Conservation (phyloP, 1,140 invertebrate genomes). For the Apis mellifera region DNA sequence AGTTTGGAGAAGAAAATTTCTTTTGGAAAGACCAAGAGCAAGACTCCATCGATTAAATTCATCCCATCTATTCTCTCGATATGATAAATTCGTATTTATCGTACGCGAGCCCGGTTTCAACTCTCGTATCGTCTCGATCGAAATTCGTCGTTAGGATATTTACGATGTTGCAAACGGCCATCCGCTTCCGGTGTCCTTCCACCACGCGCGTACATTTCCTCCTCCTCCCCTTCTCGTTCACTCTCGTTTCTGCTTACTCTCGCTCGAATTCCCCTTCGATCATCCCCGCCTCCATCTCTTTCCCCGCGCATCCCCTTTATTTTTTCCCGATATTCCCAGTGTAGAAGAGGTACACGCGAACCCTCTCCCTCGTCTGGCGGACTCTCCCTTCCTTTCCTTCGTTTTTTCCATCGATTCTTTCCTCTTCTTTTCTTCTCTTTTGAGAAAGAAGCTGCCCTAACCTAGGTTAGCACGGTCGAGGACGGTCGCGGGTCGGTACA, state of each 20-base stretch:
- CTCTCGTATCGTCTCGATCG: not conserved
- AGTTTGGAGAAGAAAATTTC: not conserved
- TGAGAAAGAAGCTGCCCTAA: not conserved
- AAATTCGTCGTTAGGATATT: not conserved
- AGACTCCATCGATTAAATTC: slow-evolving; percentile 19
- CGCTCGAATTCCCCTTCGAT: slow-evolving; percentile 43
- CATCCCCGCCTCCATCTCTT: slow-evolving; percentile 10
- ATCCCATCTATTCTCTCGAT: not conserved
- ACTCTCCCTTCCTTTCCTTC: not conserved
- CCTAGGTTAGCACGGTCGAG: too few relatives aligned
- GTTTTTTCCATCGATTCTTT: not conserved
- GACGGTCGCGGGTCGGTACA: not conserved
- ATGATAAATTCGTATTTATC: slow-evolving; percentile 5
- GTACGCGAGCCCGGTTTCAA: not conserved
- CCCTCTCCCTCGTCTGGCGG: not conserved
- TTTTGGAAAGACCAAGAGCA: not conserved
- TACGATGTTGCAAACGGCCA: not conserved
- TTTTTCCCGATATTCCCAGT: not conserved
- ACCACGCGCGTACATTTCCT: not conserved
- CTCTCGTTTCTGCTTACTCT: slow-evolving; percentile 34
- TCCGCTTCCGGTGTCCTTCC: not conserved
- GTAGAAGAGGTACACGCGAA: too few relatives aligned
- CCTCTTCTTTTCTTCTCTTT: not conserved
- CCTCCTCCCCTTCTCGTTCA: not conserved
- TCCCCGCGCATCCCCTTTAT: not conserved